Percentiles rank a stretch among this genome's conserved stretches.
Conservation (phyloP, 2,888 invertebrate genomes). For the Desoria tigrina region DNA sequence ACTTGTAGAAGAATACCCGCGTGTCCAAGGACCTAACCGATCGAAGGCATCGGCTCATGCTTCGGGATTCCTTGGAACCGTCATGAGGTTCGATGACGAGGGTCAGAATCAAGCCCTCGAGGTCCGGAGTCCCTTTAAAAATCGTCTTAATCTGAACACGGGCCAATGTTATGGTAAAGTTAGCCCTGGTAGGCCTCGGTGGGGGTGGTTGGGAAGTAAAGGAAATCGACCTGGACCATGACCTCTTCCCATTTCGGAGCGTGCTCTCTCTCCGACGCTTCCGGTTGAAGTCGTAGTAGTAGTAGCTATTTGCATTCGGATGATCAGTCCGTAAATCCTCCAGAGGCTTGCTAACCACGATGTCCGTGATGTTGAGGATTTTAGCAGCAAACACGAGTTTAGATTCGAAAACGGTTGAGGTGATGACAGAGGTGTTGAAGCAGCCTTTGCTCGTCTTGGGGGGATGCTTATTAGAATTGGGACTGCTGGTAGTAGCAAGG, state of each 20-base stretch:
- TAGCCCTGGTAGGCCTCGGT: neutral
- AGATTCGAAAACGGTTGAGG: slow-evolving; percentile 41
- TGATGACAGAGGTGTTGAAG: slow-evolving; percentile 41
- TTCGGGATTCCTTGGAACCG: slow-evolving; percentile 19
- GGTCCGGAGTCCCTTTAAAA: slow-evolving; percentile 40
- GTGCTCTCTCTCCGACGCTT: slow-evolving; percentile 38
- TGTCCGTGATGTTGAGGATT: slow-evolving; percentile 39
- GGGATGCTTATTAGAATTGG: too few relatives aligned
- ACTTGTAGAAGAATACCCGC: slow-evolving; percentile 43
- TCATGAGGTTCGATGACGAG: slow-evolving; percentile 35
- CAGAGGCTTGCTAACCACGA: slow-evolving; percentile 11
- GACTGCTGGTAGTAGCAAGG: too few relatives aligned
- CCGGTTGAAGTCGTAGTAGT: slow-evolving; percentile 34
- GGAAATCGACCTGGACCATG: neutral
- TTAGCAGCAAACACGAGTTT: slow-evolving; percentile 47
- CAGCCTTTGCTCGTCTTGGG: slow-evolving; percentile 26
- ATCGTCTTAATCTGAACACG: slow-evolving; percentile 43
- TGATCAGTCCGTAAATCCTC: neutral
- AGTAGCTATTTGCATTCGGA: slow-evolving; percentile 18
- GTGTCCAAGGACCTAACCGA: slow-evolving; percentile 41
- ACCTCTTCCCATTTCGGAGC: neutral
- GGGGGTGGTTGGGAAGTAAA: neutral
- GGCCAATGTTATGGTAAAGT: slow-evolving; percentile 18
- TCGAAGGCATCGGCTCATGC: slow-evolving; percentile 36
- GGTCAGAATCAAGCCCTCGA: slow-evolving; percentile 36